phyloP scores from a whole-genome alignment of 2,888 invertebrate species.

The Nomada lathburiana region DNA sequence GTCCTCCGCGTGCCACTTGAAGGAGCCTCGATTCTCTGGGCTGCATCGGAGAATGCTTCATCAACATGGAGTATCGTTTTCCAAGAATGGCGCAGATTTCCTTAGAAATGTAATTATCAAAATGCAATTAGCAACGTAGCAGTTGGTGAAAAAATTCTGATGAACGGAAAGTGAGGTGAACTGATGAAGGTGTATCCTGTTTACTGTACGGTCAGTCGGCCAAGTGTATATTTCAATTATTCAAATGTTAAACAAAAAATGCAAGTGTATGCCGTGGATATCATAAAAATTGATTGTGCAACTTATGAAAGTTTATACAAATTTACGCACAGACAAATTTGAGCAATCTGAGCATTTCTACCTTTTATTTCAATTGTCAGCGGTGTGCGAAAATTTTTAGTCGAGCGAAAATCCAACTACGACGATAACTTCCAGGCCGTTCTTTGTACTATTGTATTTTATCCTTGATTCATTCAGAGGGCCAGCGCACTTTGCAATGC shows the following conservation, averaged over 20 bases:
- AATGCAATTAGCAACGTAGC: neutral
- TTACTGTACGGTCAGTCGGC: no score
- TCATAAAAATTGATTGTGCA: no score
- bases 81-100: neutral
- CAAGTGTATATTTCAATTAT: no score
- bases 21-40: slow-evolving; percentile 26
- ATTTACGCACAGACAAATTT: no score
- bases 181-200: neutral
- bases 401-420: neutral
- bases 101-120: neutral
- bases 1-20: slow-evolving; percentile 40
- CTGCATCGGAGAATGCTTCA: slow-evolving; percentile 14
- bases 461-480: slow-evolving; percentile 46
- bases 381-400: neutral
- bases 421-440: neutral
- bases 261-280: no score
- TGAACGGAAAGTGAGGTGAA: neutral
- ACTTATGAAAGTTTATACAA: no score
- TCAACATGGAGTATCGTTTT: slow-evolving; percentile 3
- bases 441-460: slow-evolving; percentile 37
- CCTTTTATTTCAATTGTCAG: no score
- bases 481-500: slow-evolving; percentile 74
- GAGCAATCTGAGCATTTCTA: no score
- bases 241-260: no score
- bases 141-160: neutral